phyloP scores from a whole-genome alignment of 1,140 invertebrate genomes.

The Lucilia sericata region DNA sequence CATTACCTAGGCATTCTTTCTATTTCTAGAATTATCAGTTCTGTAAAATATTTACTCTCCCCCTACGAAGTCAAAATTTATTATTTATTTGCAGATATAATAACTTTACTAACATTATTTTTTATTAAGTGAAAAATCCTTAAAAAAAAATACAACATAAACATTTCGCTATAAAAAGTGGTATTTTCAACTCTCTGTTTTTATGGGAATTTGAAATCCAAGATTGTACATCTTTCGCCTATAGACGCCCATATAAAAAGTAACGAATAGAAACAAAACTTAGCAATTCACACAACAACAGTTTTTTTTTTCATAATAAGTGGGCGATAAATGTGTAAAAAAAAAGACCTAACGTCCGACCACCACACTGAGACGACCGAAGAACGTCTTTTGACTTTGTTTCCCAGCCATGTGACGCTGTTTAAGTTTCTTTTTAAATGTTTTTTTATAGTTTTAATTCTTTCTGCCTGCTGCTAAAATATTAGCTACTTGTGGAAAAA shows the following conservation, averaged over 20 bases:
- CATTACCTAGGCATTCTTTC: too few relatives aligned
- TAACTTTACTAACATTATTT: too few relatives aligned
- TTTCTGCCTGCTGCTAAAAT: background rate
- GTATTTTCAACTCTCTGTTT: too few relatives aligned
- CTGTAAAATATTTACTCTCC: too few relatives aligned
- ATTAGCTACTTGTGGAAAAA: constrained; percentile 22
- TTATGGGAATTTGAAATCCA: background rate
- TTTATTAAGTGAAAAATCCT: too few relatives aligned
- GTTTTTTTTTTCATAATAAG: background rate
- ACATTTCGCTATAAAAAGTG: too few relatives aligned
- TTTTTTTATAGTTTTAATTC: background rate
- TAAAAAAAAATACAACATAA: too few relatives aligned
- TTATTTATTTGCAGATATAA: too few relatives aligned
- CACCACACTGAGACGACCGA: background rate
- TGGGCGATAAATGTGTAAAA: background rate
- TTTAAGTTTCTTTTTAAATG: constrained; percentile 13
- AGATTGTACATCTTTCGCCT: background rate
- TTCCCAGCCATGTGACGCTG: background rate
- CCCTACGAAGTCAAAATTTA: too few relatives aligned
- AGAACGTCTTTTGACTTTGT: background rate
- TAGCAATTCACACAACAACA: constrained; percentile 5
- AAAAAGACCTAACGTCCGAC: background rate
- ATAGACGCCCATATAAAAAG: background rate
- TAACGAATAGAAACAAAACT: background rate
- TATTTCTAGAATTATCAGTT: too few relatives aligned